Conservation (phyloP, 1,140 invertebrate genomes). For the Aphis craccivora region DNA sequence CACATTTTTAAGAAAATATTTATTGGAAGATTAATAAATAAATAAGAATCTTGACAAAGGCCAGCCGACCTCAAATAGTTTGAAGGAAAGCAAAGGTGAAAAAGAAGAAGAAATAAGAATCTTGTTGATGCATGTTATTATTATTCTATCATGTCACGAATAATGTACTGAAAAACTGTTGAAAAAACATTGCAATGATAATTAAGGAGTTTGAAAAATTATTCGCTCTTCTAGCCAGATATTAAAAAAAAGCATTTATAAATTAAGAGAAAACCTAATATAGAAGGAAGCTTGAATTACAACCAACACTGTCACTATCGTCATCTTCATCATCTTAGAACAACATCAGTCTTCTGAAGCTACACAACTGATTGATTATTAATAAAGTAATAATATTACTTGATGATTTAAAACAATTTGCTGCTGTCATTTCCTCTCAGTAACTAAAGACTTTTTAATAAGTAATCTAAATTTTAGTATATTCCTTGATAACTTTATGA, state of each 20-base stretch:
- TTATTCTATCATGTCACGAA: neutral
- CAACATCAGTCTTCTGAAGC: conserved; percentile 8
- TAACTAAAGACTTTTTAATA: conserved; percentile 11
- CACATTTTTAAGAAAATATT: neutral
- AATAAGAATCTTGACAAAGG: neutral
- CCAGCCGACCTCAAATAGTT: no score
- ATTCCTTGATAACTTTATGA: conserved; percentile 22
- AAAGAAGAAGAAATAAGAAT: neutral
- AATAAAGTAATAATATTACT: conserved; percentile 42
- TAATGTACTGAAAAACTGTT: neutral
- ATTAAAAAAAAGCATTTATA: neutral
- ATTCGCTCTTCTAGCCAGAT: neutral
- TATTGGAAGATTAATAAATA: neutral
- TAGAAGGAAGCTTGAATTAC: neutral
- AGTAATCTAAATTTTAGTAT: conserved; percentile 29
- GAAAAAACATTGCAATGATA: neutral
- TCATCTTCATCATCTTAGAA: neutral
- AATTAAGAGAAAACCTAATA: conserved; percentile 33
- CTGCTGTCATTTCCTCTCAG: neutral
- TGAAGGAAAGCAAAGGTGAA: no score
- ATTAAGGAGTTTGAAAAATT: neutral
- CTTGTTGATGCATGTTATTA: neutral
- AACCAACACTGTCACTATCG: neutral
- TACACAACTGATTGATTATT: neutral
- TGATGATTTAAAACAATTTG: conserved; percentile 23